These are phyloP conservation scores for Ophthalmolycus amberensis DNA, from an alignment of 2,113 vertebrate species.

Conservation along the genomic window DNA sequence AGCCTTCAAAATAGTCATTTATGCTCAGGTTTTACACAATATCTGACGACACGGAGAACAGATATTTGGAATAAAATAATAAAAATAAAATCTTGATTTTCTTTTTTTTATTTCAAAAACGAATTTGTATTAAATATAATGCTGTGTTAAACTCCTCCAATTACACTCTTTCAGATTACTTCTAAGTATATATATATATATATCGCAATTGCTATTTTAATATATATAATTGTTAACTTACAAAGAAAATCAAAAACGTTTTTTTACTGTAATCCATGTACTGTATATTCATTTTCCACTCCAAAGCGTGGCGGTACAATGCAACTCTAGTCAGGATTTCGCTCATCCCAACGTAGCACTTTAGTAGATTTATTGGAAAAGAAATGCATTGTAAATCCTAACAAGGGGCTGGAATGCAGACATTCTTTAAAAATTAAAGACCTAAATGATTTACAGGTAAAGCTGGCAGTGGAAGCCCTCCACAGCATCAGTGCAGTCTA, in stretches of 20 bases:
- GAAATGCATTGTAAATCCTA: slow-evolving; percentile 66
- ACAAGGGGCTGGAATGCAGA: slow-evolving; percentile 68
- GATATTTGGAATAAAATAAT: not conserved
- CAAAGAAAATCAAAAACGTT: not conserved
- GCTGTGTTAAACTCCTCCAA: not conserved
- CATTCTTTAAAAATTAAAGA: slow-evolving; percentile 69
- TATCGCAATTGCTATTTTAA: not conserved
- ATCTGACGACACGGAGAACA: not conserved
- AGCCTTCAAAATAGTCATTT: not conserved
- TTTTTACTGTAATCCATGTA: not conserved
- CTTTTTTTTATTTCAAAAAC: not conserved
- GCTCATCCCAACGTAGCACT: slow-evolving; percentile 5
- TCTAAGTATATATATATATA: not conserved
- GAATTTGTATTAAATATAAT: not conserved
- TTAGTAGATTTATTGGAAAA: slow-evolving; percentile 63
- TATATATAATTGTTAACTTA: not conserved
- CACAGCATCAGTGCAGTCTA: not conserved
- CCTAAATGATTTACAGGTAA: slow-evolving; percentile 62
- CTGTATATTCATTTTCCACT: slow-evolving; percentile 35
- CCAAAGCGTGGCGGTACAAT: slow-evolving; percentile 17
- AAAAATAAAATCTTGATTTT: not conserved
- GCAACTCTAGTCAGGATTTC: slow-evolving; percentile 37
- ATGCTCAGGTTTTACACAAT: not conserved
- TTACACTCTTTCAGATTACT: not conserved
- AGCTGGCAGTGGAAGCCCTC: slow-evolving; percentile 51